Percentiles rank a stretch among this genome's conserved stretches.
These are phyloP conservation scores for Hemichromis elongatus DNA, from an alignment of 2,113 vertebrate genomes.

Conservation along the genomic window DNA sequence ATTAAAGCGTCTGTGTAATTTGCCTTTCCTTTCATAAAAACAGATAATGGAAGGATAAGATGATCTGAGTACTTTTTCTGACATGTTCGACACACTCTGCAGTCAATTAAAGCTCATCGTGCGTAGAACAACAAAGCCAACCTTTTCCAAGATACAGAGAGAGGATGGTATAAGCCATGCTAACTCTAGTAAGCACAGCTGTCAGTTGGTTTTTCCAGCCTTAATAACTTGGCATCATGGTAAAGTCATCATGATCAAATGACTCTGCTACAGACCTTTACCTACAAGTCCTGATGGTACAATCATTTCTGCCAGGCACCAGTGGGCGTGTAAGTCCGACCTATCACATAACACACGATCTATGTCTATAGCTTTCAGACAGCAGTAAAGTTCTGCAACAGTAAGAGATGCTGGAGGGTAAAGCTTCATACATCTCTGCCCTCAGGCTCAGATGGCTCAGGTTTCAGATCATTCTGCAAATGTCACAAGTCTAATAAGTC, in stretches of 20 bases:
- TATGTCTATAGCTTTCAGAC: not conserved
- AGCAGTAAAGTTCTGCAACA: not conserved
- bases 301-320: not conserved
- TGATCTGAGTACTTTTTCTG: conserved; percentile 6
- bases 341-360: not conserved
- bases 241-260: conserved; percentile 11
- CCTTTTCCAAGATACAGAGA: not conserved
- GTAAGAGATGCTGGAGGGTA: not conserved
- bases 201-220: not conserved
- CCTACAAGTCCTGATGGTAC: not conserved
- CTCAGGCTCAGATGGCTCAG: not conserved
- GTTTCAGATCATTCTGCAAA: not conserved
- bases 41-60: not conserved
- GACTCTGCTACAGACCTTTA: not conserved
- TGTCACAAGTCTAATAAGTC: not conserved
- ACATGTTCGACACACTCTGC: conserved; percentile 4
- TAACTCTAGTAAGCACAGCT: conserved; percentile 29
- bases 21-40: not conserved
- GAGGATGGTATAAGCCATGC: not conserved
- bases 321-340: not conserved
- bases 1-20: not conserved
- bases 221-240: not conserved
- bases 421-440: not conserved
- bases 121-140: not conserved
- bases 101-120: conserved; percentile 12